Base-by-base conservation (phyloP, 2,888 invertebrate species). In the Sminthurides aquaticus region DNA sequence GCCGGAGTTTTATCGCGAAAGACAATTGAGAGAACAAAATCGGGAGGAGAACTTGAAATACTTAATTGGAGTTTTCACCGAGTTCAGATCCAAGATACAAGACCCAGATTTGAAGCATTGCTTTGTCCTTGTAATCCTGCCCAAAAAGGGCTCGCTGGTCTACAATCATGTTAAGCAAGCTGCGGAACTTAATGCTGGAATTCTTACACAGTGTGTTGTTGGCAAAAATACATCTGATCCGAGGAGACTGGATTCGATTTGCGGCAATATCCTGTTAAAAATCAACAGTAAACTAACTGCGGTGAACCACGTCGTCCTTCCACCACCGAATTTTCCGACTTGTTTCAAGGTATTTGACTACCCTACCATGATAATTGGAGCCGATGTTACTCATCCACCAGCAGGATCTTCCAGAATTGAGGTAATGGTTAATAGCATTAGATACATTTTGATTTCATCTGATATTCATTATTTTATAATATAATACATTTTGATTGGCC, bases 291-390 rank as follows among this genome's bases (percentile, higher is more conserved):
- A 81, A 71, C 67, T 81, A 61, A 80, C 79, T 2, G 79, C 79
- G 49, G 76, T 76, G 60, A 80, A 80, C 73, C 75, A 77, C 63
- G 67, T 74, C 74, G 48, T 66, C 34, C 26, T 61, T 2, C 54
- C 59, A 25, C 59, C 64, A 25, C 67, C 64, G 0, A 24, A 59
- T 1, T 59, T 63, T 25, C 24, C 24, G 18, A 27, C 55, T 15
- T 34, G 49, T 22, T 64, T 65, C 48, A 48, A 34, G 2, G 24
- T 62, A 22, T 64, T 77, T 29, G 62, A 71, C 22, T 72, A 75
- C 25, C 79, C 79, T 0, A 75, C 77, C 2, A 77, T 81, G 67
- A 77, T 82, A 25, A 75, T 81, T 60, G 81, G 81, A 26, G 80
- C 81, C 8, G 81, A 82, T 72, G 27, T 69, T 67, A 65, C 52